phyloP scores from a whole-genome alignment of 2,797 vertebrate genomes.

The Mus minutoides region DNA sequence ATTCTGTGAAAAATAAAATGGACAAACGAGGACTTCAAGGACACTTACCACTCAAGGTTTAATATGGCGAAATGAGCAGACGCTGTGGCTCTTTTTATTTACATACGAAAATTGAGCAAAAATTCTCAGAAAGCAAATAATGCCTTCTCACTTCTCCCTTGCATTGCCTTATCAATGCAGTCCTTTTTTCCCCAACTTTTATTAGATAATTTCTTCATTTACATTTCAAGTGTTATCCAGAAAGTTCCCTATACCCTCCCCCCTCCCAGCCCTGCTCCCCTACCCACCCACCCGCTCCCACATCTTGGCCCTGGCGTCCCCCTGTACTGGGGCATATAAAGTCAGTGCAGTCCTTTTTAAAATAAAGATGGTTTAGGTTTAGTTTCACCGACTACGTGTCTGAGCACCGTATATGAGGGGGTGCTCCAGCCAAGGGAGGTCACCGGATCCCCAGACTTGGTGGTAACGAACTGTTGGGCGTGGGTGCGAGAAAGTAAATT shows the following conservation, averaged over 20 bases:
- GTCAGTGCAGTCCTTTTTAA: too few relatives aligned
- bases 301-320: too few relatives aligned
- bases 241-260: too few relatives aligned
- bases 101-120: not conserved
- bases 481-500: not conserved
- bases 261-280: too few relatives aligned
- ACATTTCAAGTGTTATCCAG: too few relatives aligned
- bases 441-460: too few relatives aligned
- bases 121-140: not conserved
- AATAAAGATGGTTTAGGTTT: not conserved
- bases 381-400: not conserved
- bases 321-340: too few relatives aligned
- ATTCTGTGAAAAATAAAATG: slow-evolving; percentile 88
- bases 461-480: too few relatives aligned
- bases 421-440: not conserved
- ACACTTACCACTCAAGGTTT: not conserved
- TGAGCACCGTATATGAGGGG: too few relatives aligned
- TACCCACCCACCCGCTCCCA: too few relatives aligned
- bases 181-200: too few relatives aligned
- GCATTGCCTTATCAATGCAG: not conserved
- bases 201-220: too few relatives aligned
- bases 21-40: not conserved
- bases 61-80: not conserved
- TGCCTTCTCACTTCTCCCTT: not conserved
- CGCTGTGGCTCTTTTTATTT: not conserved